These are phyloP conservation scores for Drosophila simulans DNA, from an alignment of 1,140 invertebrate genomes.

Conservation along the genomic window DNA sequence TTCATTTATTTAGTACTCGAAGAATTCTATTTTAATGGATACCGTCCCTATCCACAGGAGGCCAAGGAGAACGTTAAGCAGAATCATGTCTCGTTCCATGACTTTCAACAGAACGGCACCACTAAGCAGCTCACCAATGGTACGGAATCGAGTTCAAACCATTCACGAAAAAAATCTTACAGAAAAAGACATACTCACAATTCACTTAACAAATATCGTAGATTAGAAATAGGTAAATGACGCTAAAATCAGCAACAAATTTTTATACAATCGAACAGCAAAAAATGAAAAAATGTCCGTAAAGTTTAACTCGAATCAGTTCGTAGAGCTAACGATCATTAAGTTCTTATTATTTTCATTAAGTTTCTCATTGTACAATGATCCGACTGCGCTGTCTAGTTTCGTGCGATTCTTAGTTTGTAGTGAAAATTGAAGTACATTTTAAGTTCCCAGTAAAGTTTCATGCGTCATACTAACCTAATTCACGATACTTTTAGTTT, in stretches of 20 bases:
- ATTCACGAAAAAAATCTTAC: slow-evolving; percentile 84
- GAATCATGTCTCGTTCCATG: slow-evolving; percentile 94
- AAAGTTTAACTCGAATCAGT: slow-evolving; percentile 37
- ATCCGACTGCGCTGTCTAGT: slow-evolving; percentile 2
- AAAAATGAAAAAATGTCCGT: slow-evolving; percentile 5
- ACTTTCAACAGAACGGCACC: slow-evolving; percentile 93
- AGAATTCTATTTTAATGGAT: slow-evolving; percentile 21
- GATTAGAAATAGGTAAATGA: slow-evolving; percentile 85
- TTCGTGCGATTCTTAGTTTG: slow-evolving; percentile 5
- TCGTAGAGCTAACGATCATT: slow-evolving; percentile 2
- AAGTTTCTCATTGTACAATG: neutral
- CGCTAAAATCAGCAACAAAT: slow-evolving; percentile 52
- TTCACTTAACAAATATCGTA: slow-evolving; percentile 85
- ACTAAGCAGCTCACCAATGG: slow-evolving; percentile 94
- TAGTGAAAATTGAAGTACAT: slow-evolving; percentile 14
- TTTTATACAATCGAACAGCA: slow-evolving; percentile 24
- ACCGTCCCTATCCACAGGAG: slow-evolving; percentile 43
- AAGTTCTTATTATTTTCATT: slow-evolving; percentile 6
- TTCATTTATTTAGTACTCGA: neutral
- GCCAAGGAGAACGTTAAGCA: slow-evolving; percentile 87
- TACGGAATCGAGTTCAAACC: slow-evolving; percentile 87
- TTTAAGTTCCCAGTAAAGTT: slow-evolving; percentile 21
- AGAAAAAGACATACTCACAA: slow-evolving; percentile 85
- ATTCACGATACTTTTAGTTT: slow-evolving; percentile 10
- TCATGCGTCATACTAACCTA: slow-evolving; percentile 35